Conservation (phyloP, 2,888 invertebrate species). For the Halocaridina rubra region DNA sequence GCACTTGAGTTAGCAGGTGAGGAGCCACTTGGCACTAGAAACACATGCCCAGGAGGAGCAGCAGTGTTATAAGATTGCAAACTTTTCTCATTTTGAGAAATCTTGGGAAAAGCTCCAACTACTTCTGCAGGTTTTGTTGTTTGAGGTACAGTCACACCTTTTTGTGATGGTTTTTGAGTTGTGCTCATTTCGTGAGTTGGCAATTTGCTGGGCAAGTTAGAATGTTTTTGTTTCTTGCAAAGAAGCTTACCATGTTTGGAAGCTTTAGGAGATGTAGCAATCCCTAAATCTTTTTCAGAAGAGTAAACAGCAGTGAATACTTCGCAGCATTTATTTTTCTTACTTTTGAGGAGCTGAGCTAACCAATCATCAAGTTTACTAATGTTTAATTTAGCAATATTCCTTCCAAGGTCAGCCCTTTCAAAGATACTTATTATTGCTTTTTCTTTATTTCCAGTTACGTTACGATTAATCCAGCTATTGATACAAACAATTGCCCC, state of each 20-base stretch:
- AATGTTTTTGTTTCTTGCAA: not conserved
- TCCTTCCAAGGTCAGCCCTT: conserved; percentile 44
- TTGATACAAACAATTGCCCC: conserved; percentile 51
- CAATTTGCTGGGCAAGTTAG: not conserved
- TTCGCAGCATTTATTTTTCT: conserved; percentile 41
- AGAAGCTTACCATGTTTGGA: not conserved
- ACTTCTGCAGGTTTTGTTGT: not conserved
- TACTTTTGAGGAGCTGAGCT: conserved; percentile 6
- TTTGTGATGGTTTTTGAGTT: not conserved
- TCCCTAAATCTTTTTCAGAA: not conserved
- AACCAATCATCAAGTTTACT: conserved; percentile 35
- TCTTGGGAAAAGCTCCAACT: no score
- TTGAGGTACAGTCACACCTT: not conserved
- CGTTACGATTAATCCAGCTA: conserved; percentile 17
- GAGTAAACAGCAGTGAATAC: conserved; percentile 41
- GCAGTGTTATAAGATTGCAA: no score
- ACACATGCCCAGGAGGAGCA: no score
- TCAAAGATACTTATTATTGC: conserved; percentile 24
- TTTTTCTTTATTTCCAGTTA: conserved; percentile 13
- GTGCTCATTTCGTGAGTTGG: not conserved
- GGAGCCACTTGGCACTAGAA: no score
- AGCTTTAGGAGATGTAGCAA: not conserved
- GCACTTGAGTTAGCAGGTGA: no score
- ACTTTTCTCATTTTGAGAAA: no score
- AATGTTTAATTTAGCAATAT: conserved; percentile 34